These are phyloP conservation scores for Callaeas wilsoni DNA, from an alignment of 2,113 vertebrate species.

Conservation along the genomic window DNA sequence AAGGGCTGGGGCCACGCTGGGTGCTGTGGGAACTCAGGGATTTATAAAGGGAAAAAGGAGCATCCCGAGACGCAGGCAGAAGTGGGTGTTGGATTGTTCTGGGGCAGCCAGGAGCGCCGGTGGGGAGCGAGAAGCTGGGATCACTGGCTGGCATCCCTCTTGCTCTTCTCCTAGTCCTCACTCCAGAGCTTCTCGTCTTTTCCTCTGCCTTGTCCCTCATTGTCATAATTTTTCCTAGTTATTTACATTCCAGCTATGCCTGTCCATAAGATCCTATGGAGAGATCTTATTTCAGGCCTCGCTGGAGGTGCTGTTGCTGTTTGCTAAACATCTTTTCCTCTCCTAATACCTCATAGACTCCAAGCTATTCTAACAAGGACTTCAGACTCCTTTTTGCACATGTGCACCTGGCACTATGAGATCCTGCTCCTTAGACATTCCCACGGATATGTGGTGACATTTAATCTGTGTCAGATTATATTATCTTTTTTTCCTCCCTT, in stretches of 20 bases:
- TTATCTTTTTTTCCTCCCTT: neutral
- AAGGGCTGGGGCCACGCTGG: neutral
- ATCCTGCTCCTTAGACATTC: neutral
- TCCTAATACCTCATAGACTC: neutral
- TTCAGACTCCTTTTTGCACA: neutral
- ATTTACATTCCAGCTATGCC: neutral
- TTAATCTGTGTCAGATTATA: neutral
- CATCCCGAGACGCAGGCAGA: neutral
- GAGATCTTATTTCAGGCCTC: neutral
- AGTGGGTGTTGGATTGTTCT: neutral
- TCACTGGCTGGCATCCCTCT: neutral
- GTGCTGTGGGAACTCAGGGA: neutral
- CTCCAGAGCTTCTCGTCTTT: neutral
- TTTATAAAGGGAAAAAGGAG: neutral
- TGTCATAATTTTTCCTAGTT: neutral
- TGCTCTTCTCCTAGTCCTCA: neutral
- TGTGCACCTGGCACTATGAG: neutral
- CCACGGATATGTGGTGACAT: neutral
- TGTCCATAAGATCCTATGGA: rapidly evolving
- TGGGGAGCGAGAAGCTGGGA: neutral
- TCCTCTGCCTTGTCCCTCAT: neutral
- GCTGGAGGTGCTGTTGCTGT: neutral
- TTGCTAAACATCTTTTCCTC: neutral
- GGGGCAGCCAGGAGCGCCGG: neutral
- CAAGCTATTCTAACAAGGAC: neutral